phyloP scores from a whole-genome alignment of 2,797 vertebrate species.

The Cirrhinus mrigala region DNA sequence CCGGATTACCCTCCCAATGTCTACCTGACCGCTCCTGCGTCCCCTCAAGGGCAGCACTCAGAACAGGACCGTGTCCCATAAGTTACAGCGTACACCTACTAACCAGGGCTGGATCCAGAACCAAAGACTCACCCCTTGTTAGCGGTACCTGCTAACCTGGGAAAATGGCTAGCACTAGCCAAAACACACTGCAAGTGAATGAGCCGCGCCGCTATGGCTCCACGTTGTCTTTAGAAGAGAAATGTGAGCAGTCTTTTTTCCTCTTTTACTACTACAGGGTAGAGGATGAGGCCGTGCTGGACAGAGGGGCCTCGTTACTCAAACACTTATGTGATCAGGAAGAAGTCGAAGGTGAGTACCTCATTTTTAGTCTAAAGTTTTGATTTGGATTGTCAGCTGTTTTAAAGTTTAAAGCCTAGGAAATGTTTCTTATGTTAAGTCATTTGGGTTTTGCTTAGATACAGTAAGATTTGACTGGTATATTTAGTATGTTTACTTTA shows the following conservation, averaged over 20 bases:
- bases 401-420: neutral
- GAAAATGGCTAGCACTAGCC: constrained; percentile 61
- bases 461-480: neutral
- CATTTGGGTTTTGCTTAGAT: neutral
- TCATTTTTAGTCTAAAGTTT: neutral
- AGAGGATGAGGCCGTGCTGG: constrained; percentile 98
- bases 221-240: constrained; percentile 88
- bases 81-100: constrained; percentile 21
- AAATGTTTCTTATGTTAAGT: neutral
- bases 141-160: constrained; percentile 37
- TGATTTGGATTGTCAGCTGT: neutral
- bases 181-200: constrained; percentile 82
- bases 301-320: constrained; percentile 94
- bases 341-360: constrained; percentile 93
- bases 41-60: constrained; percentile 76
- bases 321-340: constrained; percentile 95
- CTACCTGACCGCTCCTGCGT: constrained; percentile 72
- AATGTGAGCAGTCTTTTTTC: constrained; percentile 98
- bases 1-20: constrained; percentile 69
- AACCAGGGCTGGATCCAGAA: constrained; percentile 47
- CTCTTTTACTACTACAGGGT: constrained; percentile 99
- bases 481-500: neutral
- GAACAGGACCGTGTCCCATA: constrained; percentile 56
- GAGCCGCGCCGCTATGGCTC: constrained; percentile 86
- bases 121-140: constrained; percentile 25